Conservation (phyloP, 1,140 invertebrate species). For the Zaprionus africanus region DNA sequence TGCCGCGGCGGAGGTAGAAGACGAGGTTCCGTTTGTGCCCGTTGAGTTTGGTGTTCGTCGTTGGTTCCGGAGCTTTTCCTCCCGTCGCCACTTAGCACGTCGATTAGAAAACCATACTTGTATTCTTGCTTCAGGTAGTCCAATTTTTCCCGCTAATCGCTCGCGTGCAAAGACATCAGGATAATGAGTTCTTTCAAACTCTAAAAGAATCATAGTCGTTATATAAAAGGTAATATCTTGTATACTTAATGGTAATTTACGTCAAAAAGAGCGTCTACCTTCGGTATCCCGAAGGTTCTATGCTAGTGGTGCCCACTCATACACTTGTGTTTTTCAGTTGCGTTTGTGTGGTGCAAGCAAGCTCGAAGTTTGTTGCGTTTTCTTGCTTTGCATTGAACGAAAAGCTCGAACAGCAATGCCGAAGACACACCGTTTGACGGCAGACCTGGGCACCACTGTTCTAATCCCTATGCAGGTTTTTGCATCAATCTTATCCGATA, state of each 20-base stretch:
- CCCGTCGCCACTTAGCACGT: constrained; percentile 98
- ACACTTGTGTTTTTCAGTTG: too few relatives aligned
- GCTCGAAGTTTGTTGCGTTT: too few relatives aligned
- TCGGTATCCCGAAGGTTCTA: not conserved
- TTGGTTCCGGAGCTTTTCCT: constrained; percentile 98
- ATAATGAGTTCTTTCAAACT: constrained; percentile 95
- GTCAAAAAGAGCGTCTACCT: too few relatives aligned
- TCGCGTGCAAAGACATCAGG: constrained; percentile 95
- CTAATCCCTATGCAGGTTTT: too few relatives aligned
- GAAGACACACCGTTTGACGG: too few relatives aligned
- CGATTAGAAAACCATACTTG: constrained; percentile 99
- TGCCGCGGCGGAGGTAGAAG: constrained; percentile 56
- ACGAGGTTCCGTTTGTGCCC: constrained; percentile 52
- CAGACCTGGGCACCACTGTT: too few relatives aligned
- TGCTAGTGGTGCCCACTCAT: not conserved
- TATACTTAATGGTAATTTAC: not conserved
- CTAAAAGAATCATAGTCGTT: constrained; percentile 76
- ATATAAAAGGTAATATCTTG: not conserved
- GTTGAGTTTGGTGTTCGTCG: constrained; percentile 84
- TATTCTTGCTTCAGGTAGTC: constrained; percentile 98
- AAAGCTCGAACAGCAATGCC: too few relatives aligned
- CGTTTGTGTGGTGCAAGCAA: too few relatives aligned
- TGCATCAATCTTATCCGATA: too few relatives aligned
- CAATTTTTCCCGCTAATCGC: constrained; percentile 97
- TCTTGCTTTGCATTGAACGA: too few relatives aligned